Percentiles rank a stretch among this genome's conserved stretches.
Evolutionary conservation across 1,140 invertebrate species (phyloP).

Genomic region (Yoshiicerus persimilis): DNA sequence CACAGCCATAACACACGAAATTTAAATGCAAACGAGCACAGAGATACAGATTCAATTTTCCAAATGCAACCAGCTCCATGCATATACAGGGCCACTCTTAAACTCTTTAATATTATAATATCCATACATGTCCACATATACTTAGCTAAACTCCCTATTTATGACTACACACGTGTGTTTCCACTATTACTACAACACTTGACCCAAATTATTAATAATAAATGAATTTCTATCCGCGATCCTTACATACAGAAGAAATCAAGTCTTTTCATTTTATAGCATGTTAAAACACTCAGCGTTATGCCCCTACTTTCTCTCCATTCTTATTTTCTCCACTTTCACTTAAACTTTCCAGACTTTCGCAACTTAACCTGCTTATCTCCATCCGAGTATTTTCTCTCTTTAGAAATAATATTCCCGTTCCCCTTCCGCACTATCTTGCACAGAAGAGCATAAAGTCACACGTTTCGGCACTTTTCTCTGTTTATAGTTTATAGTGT

Average conservation of each 20-base stretch:
- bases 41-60: background rate
- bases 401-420: background rate
- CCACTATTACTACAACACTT: background rate
- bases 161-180: no score
- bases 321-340: background rate
- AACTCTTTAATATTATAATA: background rate
- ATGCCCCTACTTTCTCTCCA: background rate
- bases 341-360: background rate
- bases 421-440: background rate
- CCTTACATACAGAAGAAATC: background rate
- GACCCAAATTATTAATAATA: background rate
- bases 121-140: background rate
- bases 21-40: background rate
- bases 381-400: background rate
- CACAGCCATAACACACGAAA: background rate
- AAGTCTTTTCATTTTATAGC: background rate
- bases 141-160: no score
- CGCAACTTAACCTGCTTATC: background rate
- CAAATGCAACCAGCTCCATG: background rate
- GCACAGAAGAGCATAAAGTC: background rate
- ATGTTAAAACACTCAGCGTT: background rate
- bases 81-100: background rate
- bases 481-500: constrained; percentile 3
- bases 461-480: constrained; percentile 2
- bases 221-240: background rate